Conservation (phyloP, 2,113 vertebrate species). For the Seriola dumerili region DNA sequence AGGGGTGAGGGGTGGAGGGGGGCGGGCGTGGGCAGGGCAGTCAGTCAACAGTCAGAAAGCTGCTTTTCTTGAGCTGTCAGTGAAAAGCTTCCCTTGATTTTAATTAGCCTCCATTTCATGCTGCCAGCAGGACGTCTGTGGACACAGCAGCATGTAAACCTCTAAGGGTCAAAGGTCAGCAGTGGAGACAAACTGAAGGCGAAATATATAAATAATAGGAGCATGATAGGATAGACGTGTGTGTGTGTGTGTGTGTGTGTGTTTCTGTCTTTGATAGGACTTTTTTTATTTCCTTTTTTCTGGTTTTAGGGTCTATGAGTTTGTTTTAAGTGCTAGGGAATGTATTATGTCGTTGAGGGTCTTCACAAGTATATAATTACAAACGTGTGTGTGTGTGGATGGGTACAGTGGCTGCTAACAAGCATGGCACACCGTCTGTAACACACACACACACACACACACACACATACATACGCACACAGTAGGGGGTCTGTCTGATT, state of each 20-base stretch:
- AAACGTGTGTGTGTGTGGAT: slow-evolving; percentile 50
- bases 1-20: not conserved
- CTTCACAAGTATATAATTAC: slow-evolving; percentile 63
- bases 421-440: slow-evolving; percentile 40
- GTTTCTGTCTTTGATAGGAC: not conserved
- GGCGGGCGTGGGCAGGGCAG: not conserved
- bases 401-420: slow-evolving; percentile 66
- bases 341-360: slow-evolving; percentile 36
- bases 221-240: not conserved
- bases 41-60: slow-evolving; percentile 49
- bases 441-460: slow-evolving; percentile 31
- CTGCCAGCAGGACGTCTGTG: slow-evolving; percentile 57
- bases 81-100: slow-evolving; percentile 57
- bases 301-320: slow-evolving; percentile 4
- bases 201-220: not conserved
- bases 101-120: slow-evolving; percentile 67
- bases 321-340: slow-evolving; percentile 37
- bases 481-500: slow-evolving; percentile 67
- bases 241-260: not conserved
- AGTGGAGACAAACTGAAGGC: slow-evolving; percentile 26
- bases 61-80: slow-evolving; percentile 4
- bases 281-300: too few species aligned
- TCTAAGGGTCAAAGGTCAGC: slow-evolving; percentile 51
- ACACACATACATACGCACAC: slow-evolving; percentile 12
- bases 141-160: slow-evolving; percentile 44